Evolutionary conservation across 92 coral and sea anemone genomes (phyloP), one percentile per base, ranked within the genome.

Genomic region (Phenganax stokvisi): DNA sequence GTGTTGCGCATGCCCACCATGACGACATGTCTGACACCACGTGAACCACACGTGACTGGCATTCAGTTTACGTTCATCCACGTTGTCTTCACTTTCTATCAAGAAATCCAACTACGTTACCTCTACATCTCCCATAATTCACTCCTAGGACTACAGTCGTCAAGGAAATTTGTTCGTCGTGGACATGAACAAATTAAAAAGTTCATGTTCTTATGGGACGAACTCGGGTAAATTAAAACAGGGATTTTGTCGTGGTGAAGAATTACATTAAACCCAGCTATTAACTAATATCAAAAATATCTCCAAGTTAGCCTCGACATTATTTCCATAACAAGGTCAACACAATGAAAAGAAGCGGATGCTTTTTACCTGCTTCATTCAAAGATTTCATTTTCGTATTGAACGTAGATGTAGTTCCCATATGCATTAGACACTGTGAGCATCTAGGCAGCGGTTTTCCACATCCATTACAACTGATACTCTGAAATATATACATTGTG

Each of bases 1-100:
- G 56, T 96, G 99, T 77, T 88, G 84, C 71, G 99, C 96, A 82
- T 96, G 99, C 4, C 99, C 99, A 67, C 99, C 99, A 87, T 96
- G 99, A 55, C 99, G 92, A 85, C 99, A 96, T 13, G 99, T 85
- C 80, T 96, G 99, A 75, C 99, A 96, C 99, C 99, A 96, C 2
- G 99, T 96, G 80, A 96, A 92, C 99, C 99, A 96, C 85, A 90
- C 92, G 62, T 87, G 85, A 76, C 90, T 92, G 44, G 97, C 96
- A 53, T 96, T 96, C 55, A 96, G 87, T 69, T 79, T 76, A 51
- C 65, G 57, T 66, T 77, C 51, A 61, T 76, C 70, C 54, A 64
- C 65, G 11, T 27, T 30, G 47, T 56, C 80, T 75, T 67, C 59
- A 30, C 44, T 57, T 15, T 64, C 61, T 57, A 29, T 74, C 7